Percentiles rank a stretch among this genome's conserved stretches.
These are phyloP conservation scores for Spinibarbus caldwelli DNA, from an alignment of 2,797 vertebrate genomes.

Conservation along the genomic window DNA sequence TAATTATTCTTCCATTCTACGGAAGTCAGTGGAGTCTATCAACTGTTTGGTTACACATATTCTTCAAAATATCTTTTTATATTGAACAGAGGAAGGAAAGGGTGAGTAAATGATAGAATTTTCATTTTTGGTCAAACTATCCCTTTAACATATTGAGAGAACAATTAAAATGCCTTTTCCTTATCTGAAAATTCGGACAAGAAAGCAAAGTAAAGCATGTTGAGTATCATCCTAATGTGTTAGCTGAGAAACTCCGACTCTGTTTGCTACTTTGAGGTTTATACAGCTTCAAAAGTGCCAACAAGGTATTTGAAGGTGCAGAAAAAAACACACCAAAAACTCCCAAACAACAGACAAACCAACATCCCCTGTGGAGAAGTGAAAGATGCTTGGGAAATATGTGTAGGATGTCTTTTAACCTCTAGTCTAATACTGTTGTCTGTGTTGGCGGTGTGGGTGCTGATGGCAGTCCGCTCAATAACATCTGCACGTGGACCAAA, in stretches of 20 bases:
- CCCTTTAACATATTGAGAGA: background rate
- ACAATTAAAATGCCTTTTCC: background rate
- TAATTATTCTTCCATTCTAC: background rate
- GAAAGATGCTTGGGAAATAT: conserved; percentile 1
- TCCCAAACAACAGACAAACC: conserved; percentile 27
- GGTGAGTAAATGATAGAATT: background rate
- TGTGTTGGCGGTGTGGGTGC: conserved; percentile 24
- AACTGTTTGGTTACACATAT: background rate
- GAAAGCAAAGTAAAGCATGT: background rate
- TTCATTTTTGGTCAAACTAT: background rate
- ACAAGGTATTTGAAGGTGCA: background rate
- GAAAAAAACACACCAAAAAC: background rate
- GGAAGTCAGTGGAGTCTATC: background rate
- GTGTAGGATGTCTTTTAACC: conserved; percentile 42
- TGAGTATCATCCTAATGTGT: background rate
- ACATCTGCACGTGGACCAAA: conserved; percentile 31
- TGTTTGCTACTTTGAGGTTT: background rate
- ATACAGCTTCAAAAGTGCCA: conserved; percentile 2
- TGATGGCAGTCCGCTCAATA: conserved; percentile 6
- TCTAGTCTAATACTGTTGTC: conserved; percentile 20
- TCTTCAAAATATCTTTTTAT: background rate
- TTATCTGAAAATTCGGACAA: background rate
- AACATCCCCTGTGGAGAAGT: background rate
- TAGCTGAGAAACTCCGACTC: background rate
- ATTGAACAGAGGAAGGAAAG: background rate